phyloP scores from a whole-genome alignment of 2,888 invertebrate species.

The Clivina fossor region DNA sequence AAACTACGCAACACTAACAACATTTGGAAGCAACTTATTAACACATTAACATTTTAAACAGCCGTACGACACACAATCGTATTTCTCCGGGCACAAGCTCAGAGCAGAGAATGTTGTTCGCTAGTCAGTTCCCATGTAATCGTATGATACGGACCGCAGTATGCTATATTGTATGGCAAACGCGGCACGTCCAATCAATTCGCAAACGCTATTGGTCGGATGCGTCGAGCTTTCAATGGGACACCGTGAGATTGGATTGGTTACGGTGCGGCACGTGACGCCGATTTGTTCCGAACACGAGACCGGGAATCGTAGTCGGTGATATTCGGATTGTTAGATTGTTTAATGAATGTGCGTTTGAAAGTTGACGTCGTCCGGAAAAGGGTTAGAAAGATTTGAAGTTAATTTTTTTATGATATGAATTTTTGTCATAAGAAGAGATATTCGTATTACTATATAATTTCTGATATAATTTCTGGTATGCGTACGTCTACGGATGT shows the following conservation, averaged over 20 bases:
- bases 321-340: conserved; percentile 18
- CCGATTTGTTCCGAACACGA: conserved; percentile 44
- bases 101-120: conserved; percentile 20
- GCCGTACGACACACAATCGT: too few relatives aligned
- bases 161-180: conserved; percentile 50
- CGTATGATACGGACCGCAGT: conserved; percentile 49
- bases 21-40: too few relatives aligned
- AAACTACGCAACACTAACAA: too few relatives aligned
- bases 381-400: too few relatives aligned
- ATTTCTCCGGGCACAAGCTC: neutral
- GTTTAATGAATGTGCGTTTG: conserved; percentile 12
- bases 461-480: too few relatives aligned
- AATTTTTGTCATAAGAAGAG: too few relatives aligned
- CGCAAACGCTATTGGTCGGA: conserved; percentile 48
- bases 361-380: conserved; percentile 1
- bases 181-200: conserved; percentile 50
- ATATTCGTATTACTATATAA: too few relatives aligned
- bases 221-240: conserved; percentile 43
- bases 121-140: conserved; percentile 51
- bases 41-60: conserved; percentile 22
- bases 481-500: too few relatives aligned
- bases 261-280: conserved; percentile 63
- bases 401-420: too few relatives aligned
- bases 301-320: conserved; percentile 1
- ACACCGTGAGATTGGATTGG: conserved; percentile 55